Percentiles rank a stretch among this genome's conserved stretches.
Evolutionary conservation across 2,797 vertebrate species (phyloP).

Genomic region (Odontamblyopus lacepedii): DNA sequence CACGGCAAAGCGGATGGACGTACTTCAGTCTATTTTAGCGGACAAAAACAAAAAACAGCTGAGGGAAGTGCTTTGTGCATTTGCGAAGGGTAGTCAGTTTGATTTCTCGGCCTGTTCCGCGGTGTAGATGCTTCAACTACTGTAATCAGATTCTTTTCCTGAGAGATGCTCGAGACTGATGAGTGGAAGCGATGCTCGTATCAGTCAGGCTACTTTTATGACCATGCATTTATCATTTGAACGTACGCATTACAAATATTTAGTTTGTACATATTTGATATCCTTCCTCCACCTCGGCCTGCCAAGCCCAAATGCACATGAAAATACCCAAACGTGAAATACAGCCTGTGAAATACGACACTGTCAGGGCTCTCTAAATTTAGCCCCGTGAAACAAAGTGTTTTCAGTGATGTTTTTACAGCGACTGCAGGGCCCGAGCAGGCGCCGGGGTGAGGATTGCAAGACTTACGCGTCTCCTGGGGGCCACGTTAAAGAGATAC

Average conservation of each 20-base stretch:
- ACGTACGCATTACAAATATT: background rate
- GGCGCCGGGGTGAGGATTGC: slow-evolving; percentile 8
- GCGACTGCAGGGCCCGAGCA: slow-evolving; percentile 6
- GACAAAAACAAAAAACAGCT: too few species aligned
- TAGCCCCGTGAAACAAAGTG: slow-evolving; percentile 41
- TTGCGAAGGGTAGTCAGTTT: too few species aligned
- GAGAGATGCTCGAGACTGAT: too few species aligned
- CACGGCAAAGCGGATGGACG: too few species aligned
- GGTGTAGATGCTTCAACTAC: too few species aligned
- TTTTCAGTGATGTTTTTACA: slow-evolving; percentile 47
- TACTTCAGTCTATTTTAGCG: too few species aligned
- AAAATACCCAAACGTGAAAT: slow-evolving; percentile 29
- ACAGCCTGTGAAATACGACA: slow-evolving; percentile 41
- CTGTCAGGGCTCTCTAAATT: slow-evolving; percentile 43
- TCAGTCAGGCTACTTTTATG: background rate
- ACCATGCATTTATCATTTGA: background rate
- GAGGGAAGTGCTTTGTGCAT: too few species aligned
- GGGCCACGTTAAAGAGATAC: slow-evolving; percentile 3
- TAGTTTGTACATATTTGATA: background rate
- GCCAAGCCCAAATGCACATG: background rate
- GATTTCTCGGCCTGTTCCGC: too few species aligned
- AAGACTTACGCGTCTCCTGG: slow-evolving; percentile 32
- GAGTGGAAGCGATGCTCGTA: too few species aligned
- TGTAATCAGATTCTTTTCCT: too few species aligned
- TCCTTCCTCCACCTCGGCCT: background rate